A percentile compares a stretch with the other conserved stretches of the same genome.
Evolutionary conservation across 2,113 vertebrate species (phyloP).

Genomic region (Peucedramus taeniatus): DNA sequence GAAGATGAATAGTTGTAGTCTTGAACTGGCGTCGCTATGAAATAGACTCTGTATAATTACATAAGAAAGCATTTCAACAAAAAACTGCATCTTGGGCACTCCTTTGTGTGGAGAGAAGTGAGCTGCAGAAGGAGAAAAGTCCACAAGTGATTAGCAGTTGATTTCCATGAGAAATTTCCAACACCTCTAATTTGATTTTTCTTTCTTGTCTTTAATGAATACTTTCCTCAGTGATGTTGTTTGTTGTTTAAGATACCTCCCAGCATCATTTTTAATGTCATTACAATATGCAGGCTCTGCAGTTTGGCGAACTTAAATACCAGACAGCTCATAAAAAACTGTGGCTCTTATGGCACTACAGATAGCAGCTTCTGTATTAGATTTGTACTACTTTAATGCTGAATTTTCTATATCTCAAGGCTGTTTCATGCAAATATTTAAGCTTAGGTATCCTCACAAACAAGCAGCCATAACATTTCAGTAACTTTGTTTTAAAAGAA

Average conservation of each 20-base stretch:
- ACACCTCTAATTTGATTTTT: constrained; percentile 71
- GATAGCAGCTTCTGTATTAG: constrained; percentile 69
- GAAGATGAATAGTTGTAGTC: constrained; percentile 70
- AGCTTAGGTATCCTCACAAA: constrained; percentile 59
- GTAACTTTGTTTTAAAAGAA: constrained; percentile 56
- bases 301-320: constrained; percentile 57
- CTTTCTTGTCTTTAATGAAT: constrained; percentile 68
- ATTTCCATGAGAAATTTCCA: constrained; percentile 68
- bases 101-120: constrained; percentile 62
- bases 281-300: constrained; percentile 61
- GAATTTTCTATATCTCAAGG: constrained; percentile 34
- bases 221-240: constrained; percentile 55
- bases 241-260: constrained; percentile 71
- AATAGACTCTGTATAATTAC: constrained; percentile 74
- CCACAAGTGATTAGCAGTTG: constrained; percentile 69
- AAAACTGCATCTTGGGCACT: constrained; percentile 67
- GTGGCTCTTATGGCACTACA: constrained; percentile 53
- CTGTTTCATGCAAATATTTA: constrained; percentile 63
- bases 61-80: constrained; percentile 65
- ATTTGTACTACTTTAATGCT: constrained; percentile 45
- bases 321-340: constrained; percentile 44
- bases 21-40: constrained; percentile 64
- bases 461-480: constrained; percentile 30
- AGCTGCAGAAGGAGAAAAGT: constrained; percentile 52
- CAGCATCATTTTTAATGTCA: constrained; percentile 59